A percentile compares a stretch with the other conserved stretches of the same genome.
phyloP scores from a whole-genome alignment of 2,797 vertebrate species.

The Synaphobranchus kaupii region DNA sequence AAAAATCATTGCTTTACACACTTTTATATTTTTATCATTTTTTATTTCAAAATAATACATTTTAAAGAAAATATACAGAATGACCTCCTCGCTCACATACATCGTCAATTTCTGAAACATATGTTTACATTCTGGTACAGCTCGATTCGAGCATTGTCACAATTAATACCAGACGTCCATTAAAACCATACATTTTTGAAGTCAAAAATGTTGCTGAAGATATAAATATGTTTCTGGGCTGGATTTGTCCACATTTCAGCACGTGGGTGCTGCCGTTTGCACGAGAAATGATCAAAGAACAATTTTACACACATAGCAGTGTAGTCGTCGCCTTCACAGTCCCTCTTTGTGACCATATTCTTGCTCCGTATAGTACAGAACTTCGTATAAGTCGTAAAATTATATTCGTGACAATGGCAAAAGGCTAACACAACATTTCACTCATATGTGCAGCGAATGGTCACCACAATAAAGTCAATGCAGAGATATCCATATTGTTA shows the following conservation, averaged over 20 bases:
- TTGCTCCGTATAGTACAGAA: not conserved
- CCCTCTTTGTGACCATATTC: not conserved
- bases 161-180: slow-evolving; percentile 39
- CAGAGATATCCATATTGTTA: slow-evolving; percentile 21
- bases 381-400: not conserved
- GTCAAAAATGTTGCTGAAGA: slow-evolving; percentile 49
- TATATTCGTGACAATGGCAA: not conserved
- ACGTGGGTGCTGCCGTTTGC: slow-evolving; percentile 63
- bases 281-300: slow-evolving; percentile 44
- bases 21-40: not conserved
- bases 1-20: not conserved
- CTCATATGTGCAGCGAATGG: slow-evolving; percentile 3
- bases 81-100: slow-evolving; percentile 55
- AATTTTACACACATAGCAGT: slow-evolving; percentile 12
- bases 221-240: not conserved
- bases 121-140: slow-evolving; percentile 17
- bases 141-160: slow-evolving; percentile 43
- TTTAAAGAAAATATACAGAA: slow-evolving; percentile 65
- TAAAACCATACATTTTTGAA: slow-evolving; percentile 50
- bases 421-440: not conserved
- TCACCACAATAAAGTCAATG: slow-evolving; percentile 33
- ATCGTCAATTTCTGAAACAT: slow-evolving; percentile 45
- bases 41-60: slow-evolving; percentile 70
- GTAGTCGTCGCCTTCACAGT: not conserved
- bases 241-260: slow-evolving; percentile 56